These are phyloP conservation scores for Agrochola litura DNA, from an alignment of 2,888 invertebrate genomes.

Conservation along the genomic window DNA sequence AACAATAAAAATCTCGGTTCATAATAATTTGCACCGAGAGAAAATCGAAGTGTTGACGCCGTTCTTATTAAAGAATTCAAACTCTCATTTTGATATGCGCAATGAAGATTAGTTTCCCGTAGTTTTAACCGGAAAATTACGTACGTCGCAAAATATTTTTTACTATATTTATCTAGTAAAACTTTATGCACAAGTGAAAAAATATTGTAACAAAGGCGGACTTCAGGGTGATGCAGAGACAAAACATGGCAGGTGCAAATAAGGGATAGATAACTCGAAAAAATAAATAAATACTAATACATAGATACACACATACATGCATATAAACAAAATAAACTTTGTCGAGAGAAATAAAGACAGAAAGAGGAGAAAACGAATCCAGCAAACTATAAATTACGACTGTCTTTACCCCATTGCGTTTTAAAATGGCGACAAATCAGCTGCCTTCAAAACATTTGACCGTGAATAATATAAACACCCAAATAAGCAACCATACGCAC, in stretches of 20 bases:
- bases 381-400: too few relatives aligned
- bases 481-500: constrained; percentile 7
- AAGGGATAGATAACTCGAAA: neutral
- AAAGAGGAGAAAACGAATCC: neutral
- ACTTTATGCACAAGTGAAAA: too few relatives aligned
- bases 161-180: too few relatives aligned
- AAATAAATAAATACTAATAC: neutral
- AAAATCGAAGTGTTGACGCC: too few relatives aligned
- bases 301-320: neutral
- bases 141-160: too few relatives aligned
- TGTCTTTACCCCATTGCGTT: neutral
- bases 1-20: neutral
- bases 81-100: too few relatives aligned
- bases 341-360: neutral
- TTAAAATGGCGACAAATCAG: neutral
- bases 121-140: too few relatives aligned
- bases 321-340: neutral
- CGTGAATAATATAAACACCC: neutral
- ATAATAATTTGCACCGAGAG: too few relatives aligned
- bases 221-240: too few relatives aligned
- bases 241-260: neutral
- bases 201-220: too few relatives aligned
- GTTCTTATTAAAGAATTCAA: too few relatives aligned
- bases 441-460: neutral
- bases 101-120: too few relatives aligned